Evolutionary conservation across 2,113 vertebrate genomes (phyloP), one percentile per base, ranked within the genome.

Genomic region (Sula dactylatra): DNA sequence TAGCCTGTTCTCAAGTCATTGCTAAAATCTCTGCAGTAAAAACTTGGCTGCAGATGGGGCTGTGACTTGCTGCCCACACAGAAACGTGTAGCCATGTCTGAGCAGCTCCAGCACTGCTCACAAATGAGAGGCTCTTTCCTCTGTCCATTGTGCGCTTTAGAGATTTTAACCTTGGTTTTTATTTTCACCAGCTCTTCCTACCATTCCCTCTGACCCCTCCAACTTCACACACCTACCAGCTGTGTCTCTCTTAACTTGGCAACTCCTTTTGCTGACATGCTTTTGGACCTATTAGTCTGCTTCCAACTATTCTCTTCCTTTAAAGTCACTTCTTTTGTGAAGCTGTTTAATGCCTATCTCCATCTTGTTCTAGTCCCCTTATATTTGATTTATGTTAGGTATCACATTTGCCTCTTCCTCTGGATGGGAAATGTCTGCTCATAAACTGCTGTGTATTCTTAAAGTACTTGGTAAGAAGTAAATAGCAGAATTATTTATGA

Each of bases 401-500:
- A 79, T 47, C 31, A 38, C 36, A 15, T 73, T 77, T 82, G 20
- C 38, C 16, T 80, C 25, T 79, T 88, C 44, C 44, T 86, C 7
- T 0, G 79, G 58, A 27, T 65, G 25, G 58, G 61, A 85, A 58
- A 34, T 61, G 14, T 22, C 49, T 93, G 17, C 52, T 86, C 54
- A 29, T 65, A 45, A 70, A 5, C 49, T 84, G 56, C 36, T 85
- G 31, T 76, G 40, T 89, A n/a, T 87, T 94, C 73, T 85, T 52
- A 32, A 72, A 59, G 84, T 42, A 76, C 70, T 89, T 47, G 42
- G 24, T 50, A 36, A 81, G 73, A 81, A 87, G 54, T 72, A 89
- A 82, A 87, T 44, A 89, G 59, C 79, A 88, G 78, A 85, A 87
- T 96, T 95, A 86, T 96, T 95, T 93, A 86, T 91, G 70, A 94